Conservation (phyloP, 2,113 vertebrate genomes). For the Trichomycterus rosablanca region DNA sequence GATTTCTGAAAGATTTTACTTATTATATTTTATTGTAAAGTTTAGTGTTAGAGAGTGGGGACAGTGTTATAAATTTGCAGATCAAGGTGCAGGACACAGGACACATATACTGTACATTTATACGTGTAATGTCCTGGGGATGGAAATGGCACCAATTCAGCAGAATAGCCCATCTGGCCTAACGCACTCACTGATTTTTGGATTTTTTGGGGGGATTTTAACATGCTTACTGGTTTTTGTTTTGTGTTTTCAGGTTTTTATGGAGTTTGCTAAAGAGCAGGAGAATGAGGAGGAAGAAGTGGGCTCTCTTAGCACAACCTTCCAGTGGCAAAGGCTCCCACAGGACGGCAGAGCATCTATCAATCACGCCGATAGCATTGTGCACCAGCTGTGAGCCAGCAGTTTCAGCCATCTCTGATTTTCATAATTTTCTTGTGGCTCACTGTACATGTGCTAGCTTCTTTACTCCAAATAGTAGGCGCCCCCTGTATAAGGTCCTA, state of each 20-base stretch:
- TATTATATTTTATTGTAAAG: no score
- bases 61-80: no score
- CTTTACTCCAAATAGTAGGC: constrained; percentile 6
- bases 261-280: constrained; percentile 76
- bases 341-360: constrained; percentile 49
- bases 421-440: neutral
- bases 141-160: no score
- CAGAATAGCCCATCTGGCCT: no score
- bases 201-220: no score
- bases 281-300: constrained; percentile 67
- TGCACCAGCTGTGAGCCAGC: constrained; percentile 64
- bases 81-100: no score
- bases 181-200: no score
- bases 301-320: constrained; percentile 67
- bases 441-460: constrained; percentile 11
- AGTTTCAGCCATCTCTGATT: neutral
- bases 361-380: constrained; percentile 63
- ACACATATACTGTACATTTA: no score
- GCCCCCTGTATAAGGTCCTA: constrained; percentile 11
- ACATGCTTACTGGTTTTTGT: neutral
- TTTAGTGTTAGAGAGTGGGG: no score
- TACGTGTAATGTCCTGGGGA: no score
- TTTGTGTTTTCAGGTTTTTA: constrained; percentile 46
- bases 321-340: constrained; percentile 69
- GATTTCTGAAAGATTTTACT: no score